Evolutionary conservation across 2,797 vertebrate species (phyloP).

Genomic region (Molossus molossus): DNA sequence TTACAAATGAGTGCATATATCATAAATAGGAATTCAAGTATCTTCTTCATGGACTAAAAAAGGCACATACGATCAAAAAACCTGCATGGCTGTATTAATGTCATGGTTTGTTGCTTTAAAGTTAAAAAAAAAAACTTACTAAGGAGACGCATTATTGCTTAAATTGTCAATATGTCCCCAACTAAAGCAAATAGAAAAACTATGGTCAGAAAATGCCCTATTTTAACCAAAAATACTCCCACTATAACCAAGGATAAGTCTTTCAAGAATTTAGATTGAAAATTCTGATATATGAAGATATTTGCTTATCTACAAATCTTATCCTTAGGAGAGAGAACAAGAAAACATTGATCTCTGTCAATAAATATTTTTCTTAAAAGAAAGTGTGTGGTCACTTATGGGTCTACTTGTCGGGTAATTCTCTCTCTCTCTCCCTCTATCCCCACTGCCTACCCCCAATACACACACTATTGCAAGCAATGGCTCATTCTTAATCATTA

Average conservation of each 20-base stretch:
- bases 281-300: slow-evolving; percentile 56
- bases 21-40: slow-evolving; percentile 70
- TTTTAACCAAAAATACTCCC: slow-evolving; percentile 28
- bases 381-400: not conserved
- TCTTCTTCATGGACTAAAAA: slow-evolving; percentile 52
- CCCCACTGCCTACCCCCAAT: not conserved
- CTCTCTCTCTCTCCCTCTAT: not conserved
- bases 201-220: not conserved
- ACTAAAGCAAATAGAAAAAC: slow-evolving; percentile 50
- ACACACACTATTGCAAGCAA: not conserved
- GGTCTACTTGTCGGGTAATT: not conserved
- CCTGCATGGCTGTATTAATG: not conserved
- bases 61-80: slow-evolving; percentile 52
- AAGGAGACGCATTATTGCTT: slow-evolving; percentile 3
- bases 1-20: slow-evolving; percentile 73
- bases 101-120: slow-evolving; percentile 45
- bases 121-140: slow-evolving; percentile 13
- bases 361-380: slow-evolving; percentile 57
- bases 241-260: not conserved
- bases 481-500: slow-evolving; percentile 33
- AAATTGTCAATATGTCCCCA: not conserved
- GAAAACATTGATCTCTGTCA: slow-evolving; percentile 41
- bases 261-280: slow-evolving; percentile 43
- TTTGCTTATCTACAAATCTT: not conserved
- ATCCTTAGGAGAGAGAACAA: not conserved